Evolutionary conservation across 2,797 vertebrate species (phyloP), one percentile per base, ranked within the genome.

Genomic region (Platyrinchus mystaceus): DNA sequence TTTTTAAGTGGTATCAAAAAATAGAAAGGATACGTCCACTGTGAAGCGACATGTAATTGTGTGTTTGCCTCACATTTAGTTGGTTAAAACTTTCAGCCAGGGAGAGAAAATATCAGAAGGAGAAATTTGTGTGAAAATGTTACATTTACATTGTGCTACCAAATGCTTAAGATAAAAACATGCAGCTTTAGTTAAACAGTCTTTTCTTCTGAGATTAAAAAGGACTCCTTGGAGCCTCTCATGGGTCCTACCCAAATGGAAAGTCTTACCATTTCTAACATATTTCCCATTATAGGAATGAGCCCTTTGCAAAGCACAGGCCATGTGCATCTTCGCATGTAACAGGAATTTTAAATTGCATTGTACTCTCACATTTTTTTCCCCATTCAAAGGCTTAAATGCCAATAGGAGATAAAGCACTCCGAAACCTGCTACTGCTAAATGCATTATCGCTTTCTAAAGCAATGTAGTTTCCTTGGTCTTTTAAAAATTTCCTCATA

Each of bases 261-360:
- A 81, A 78, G 39, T 71, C 80, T 91, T 76, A 52, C 84, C n/a
- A 23, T 82, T 94, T 94, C 64, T 70, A 82, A 63, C 10, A 1
- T 68, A 68, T 91, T 92, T 86, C 9, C 82, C 47, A 14, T 94
- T 83, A 74, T 43, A 94, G 94, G 68, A 96, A 79, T 53, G 89
- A 84, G 73, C 58, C 37, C 64, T 53, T 81, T 90, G 69, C 91
- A 89, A 91, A 67, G 64, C 84, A 63, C 66, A 91, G 94, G 75
- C 94, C 94, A 43, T 64, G 91, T 74, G 80, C 94, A 95, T 94
- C 95, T 97, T 95, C 96, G 88, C 88, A 92, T 75, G 70, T 93
- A 94, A 91, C 68, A 49, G 20, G 85, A 96, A 95, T 94, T 96
- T 96, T 73, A 93, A 94, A 91, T 94, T 89, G 79, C 78, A 84